Percentiles rank a stretch among this genome's conserved stretches.
Conservation (phyloP, 30 jellyfish, hydroid and myxozoan genomes). For the Turritopsis rubra region DNA sequence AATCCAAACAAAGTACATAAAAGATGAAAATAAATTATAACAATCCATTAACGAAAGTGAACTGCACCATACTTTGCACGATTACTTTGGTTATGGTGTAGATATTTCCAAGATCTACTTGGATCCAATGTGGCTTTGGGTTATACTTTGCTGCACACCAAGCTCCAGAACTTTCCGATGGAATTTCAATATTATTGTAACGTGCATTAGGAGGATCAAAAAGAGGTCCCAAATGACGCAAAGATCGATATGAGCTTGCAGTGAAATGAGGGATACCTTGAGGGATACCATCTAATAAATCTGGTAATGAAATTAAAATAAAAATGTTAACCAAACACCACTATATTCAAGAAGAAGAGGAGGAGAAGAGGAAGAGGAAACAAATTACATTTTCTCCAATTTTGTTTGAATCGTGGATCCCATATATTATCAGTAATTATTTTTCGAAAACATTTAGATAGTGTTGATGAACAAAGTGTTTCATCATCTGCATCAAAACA, state of each 20-base stretch:
- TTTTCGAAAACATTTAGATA: constrained; percentile 21
- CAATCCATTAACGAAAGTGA: not conserved
- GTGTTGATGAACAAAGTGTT: constrained; percentile 34
- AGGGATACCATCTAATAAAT: not conserved
- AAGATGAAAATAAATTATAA: not conserved
- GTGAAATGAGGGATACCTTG: constrained; percentile 5
- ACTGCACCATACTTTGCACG: constrained; percentile 34
- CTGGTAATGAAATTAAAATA: not conserved
- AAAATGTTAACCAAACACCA: no score
- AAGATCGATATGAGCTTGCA: constrained; percentile 33
- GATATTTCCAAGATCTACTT: constrained; percentile 34
- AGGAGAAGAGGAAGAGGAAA: no score
- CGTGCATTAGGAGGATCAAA: constrained; percentile 36
- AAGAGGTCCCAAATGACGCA: not conserved
- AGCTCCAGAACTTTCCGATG: constrained; percentile 23
- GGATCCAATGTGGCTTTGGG: constrained; percentile 38
- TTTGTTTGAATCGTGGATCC: not conserved
- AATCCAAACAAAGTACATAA: no score
- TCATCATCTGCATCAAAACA: constrained; percentile 64
- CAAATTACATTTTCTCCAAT: not conserved
- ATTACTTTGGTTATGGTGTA: constrained; percentile 35
- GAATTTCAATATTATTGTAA: constrained; percentile 2
- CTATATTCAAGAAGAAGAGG: not conserved
- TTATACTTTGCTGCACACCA: constrained; percentile 57
- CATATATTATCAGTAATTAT: not conserved